These are phyloP conservation scores for Chydorus sphaericus DNA, from an alignment of 2,888 invertebrate genomes.

Conservation along the genomic window DNA sequence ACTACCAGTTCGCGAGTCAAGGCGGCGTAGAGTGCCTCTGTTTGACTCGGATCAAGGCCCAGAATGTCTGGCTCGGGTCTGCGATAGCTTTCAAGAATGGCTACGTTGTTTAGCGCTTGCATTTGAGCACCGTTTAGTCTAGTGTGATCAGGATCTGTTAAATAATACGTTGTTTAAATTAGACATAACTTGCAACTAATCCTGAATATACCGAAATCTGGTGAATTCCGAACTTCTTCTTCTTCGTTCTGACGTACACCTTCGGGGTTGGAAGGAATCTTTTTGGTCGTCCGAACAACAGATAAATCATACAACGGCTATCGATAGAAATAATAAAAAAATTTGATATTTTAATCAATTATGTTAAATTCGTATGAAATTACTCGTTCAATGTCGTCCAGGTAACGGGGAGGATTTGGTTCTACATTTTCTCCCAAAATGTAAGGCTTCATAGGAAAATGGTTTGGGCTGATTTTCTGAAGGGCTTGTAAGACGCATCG, in stretches of 20 bases:
- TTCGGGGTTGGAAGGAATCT: not conserved
- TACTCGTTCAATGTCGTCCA: conserved; percentile 17
- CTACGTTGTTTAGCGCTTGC: no score
- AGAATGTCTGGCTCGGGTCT: conserved; percentile 27
- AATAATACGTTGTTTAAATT: no score
- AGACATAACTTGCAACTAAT: no score
- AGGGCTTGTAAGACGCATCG: conserved; percentile 55
- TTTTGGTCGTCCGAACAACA: not conserved
- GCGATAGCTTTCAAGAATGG: no score
- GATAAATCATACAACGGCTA: not conserved
- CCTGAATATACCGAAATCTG: no score
- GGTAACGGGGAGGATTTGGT: conserved; percentile 31
- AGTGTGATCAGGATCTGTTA: no score
- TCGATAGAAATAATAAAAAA: conserved; percentile 21
- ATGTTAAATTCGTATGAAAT: not conserved
- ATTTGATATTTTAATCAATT: conserved; percentile 8
- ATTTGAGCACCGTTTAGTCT: no score
- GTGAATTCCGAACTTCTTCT: no score
- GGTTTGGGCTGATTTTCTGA: conserved; percentile 37
- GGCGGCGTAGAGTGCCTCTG: conserved; percentile 47
- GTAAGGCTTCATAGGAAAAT: conserved; percentile 52
- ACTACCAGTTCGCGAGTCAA: conserved; percentile 55
- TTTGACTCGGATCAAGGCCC: conserved; percentile 49
- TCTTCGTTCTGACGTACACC: no score
- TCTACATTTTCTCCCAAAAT: conserved; percentile 38